Base-by-base conservation (phyloP, 2,113 vertebrate species). In the Mesoclemmys tuberculata region DNA sequence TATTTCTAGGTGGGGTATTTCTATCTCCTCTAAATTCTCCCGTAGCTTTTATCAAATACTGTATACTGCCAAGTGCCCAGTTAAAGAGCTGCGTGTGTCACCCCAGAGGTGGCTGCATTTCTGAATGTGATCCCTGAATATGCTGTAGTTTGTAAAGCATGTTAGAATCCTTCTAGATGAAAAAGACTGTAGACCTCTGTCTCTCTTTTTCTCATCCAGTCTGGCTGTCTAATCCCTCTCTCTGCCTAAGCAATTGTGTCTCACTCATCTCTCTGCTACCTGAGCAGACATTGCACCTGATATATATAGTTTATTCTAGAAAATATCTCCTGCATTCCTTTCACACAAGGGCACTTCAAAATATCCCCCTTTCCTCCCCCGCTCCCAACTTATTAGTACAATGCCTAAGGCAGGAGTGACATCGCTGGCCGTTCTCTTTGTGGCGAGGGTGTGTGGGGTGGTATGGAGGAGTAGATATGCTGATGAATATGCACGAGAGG, bases 311-410 rank as follows among this genome's bases (percentile, higher is more conserved):
- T 97, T 89, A 92, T 92, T 94, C 94, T 96, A 96, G 89, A 93
- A 97, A 77, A 92, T 6, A 46, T 85, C 85, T 96, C 94, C 85
- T 58, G 54, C 87, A 56, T 92, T 94, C 74, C 26, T 96, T 56
- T 89, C 92, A 78, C 85, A 29, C 85, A 86, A 82, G 86, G 95
- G 94, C 81, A 93, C 64, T 95, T 96, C 88, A 96, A 97, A 98
- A 97, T 96, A 96, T 26, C 9, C 41, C 81, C 54, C 88, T 98
- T 88, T 44, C 52, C 88, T 97, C 61, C 29, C 68, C 81, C 88
- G 55, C 79, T 96, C 92, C 94, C 95, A 77, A 95, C 89, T 97
- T 96, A 93, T 96, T 95, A 97, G 96, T 97, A 46, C 83, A 96
- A 90, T 2, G 93, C 96, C 94, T 9, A 8, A 91, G 96, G 97